Base-by-base conservation (phyloP, 1,140 invertebrate genomes). In the Aphelenchoides besseyi region DNA sequence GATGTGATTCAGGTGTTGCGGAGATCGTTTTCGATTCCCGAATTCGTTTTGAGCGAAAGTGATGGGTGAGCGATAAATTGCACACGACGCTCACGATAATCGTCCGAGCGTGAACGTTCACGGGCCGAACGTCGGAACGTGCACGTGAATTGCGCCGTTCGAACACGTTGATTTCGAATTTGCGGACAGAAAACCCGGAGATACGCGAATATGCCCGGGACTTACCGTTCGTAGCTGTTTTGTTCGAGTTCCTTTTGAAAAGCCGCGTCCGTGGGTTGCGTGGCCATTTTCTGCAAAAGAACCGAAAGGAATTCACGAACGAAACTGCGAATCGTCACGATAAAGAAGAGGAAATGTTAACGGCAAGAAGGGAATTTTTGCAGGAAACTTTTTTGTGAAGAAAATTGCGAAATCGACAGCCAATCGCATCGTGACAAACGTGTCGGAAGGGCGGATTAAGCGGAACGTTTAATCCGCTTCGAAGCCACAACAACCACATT, bases 231-330 rank as follows among this genome's bases (percentile, higher is more conserved):
- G 30, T 73, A 73, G 26, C 5, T 55, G 18, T 3, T 70, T 28
- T 68, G 55, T 57, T 73, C 71, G n/a, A 73, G 63, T 29, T 73
- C 71, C 62, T 74, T 33, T 18, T 74, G 29, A n/a, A 73, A 73
- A n/a, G 70, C 71, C 12, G 55, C 63, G 29, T 73, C 71, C 29
- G 72, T 57, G n/a, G 18, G 23, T 68, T 74, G 26, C 5, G 71
- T 74, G 26, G 74, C 72, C 71, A 73, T 72, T 69, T 18, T 69
- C 68, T 67, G 16, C 61, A 52, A 66, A 8, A 5, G 62, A 66
- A 66, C 5, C 62, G 62, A 66, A 52, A 67, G 18, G 16, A 48
- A 66, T 8, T 66, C 55, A 33, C 5, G 23, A 33, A 48, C 12
- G 57, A 61, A 53, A n/a, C n/a, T n/a, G n/a, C n/a, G n/a, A n/a